These are phyloP conservation scores for Pseudoips prasinana DNA, from an alignment of 2,888 invertebrate species.

Conservation along the genomic window DNA sequence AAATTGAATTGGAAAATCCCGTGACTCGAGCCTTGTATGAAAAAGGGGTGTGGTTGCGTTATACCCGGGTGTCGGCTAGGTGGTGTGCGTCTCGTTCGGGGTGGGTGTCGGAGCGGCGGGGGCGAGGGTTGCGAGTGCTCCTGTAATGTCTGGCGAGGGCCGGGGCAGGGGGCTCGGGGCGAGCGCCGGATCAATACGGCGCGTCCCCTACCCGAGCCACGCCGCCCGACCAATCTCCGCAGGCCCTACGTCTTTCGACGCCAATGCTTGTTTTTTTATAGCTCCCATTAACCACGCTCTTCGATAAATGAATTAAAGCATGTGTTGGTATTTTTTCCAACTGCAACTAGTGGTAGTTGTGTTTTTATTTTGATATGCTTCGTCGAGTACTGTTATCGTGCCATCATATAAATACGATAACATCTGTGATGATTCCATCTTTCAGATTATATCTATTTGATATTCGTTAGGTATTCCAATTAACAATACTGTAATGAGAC, in stretches of 20 bases:
- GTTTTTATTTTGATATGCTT: constrained; percentile 30
- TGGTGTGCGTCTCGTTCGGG: constrained; percentile 51
- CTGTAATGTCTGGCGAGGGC: constrained; percentile 66
- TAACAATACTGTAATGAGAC: too few species aligned
- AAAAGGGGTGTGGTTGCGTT: constrained; percentile 78
- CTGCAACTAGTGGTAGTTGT: constrained; percentile 27
- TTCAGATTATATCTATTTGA: too few species aligned
- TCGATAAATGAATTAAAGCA: constrained; percentile 76
- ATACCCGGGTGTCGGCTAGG: constrained; percentile 53
- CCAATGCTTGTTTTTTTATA: constrained; percentile 77
- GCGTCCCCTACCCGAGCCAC: constrained; percentile 59
- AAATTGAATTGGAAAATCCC: constrained; percentile 80
- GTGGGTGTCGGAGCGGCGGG: constrained; percentile 47
- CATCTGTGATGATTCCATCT: too few species aligned
- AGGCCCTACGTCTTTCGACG: constrained; percentile 79
- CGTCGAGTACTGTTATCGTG: constrained; percentile 17
- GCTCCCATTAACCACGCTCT: constrained; percentile 73
- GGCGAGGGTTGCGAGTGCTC: constrained; percentile 60
- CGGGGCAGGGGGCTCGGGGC: constrained; percentile 36
- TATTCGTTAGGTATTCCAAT: too few species aligned
- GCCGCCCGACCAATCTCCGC: constrained; percentile 72
- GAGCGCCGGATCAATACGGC: constrained; percentile 66
- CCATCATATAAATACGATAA: too few species aligned
- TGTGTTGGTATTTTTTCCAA: constrained; percentile 54
- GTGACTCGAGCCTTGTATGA: constrained; percentile 69